These are phyloP conservation scores for Galerucella calmariensis DNA, from an alignment of 2,888 invertebrate species.

Conservation along the genomic window DNA sequence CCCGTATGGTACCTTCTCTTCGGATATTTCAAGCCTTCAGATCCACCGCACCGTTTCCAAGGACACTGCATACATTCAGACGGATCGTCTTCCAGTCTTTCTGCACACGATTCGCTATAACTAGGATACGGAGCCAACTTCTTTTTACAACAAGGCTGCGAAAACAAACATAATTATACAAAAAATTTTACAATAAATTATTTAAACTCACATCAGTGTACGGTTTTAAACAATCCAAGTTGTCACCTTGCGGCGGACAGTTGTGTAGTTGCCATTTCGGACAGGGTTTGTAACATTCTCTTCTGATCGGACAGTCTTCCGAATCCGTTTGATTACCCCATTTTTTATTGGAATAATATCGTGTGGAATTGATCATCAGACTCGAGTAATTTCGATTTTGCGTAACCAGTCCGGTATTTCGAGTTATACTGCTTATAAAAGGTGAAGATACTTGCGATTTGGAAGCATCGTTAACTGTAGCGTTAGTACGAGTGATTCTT, in stretches of 20 bases:
- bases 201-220: constrained; percentile 27
- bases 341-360: constrained; percentile 3
- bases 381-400: neutral
- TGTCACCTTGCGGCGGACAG: constrained; percentile 7
- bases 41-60: constrained; percentile 48
- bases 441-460: neutral
- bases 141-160: constrained; percentile 48
- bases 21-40: constrained; percentile 47
- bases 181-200: too few species aligned
- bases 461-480: neutral
- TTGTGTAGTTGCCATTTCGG: constrained; percentile 19
- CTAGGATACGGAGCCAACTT: constrained; percentile 53
- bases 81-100: constrained; percentile 48
- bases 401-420: neutral
- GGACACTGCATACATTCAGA: constrained; percentile 55
- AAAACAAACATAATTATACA: too few species aligned
- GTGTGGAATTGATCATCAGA: neutral
- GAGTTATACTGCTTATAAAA: neutral
- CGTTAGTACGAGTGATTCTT: neutral
- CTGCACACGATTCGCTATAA: constrained; percentile 54
- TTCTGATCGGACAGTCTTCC: constrained; percentile 7
- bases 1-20: constrained; percentile 50
- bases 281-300: constrained; percentile 15
- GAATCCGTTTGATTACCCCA: neutral
- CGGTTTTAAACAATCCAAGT: constrained; percentile 13